Conservation (phyloP, 2,888 invertebrate species). For the Nycteola revayana region DNA sequence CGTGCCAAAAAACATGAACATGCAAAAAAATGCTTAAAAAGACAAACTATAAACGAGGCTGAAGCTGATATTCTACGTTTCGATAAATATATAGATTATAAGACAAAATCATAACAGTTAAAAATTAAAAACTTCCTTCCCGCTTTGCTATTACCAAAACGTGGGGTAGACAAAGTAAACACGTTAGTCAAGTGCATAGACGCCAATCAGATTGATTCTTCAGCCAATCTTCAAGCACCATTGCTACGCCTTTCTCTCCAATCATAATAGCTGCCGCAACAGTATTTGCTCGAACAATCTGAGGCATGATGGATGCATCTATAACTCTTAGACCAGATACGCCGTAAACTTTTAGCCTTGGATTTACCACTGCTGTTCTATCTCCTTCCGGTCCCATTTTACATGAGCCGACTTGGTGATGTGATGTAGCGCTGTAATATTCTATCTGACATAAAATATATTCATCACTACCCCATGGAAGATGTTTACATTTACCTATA, state of each 20-base stretch:
- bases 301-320: conserved; percentile 92
- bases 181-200: too few species aligned
- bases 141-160: too few species aligned
- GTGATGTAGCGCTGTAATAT: conserved; percentile 79
- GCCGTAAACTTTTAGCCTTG: conserved; percentile 85
- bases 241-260: conserved; percentile 78
- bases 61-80: too few species aligned
- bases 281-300: conserved; percentile 88
- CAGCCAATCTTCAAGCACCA: conserved; percentile 48
- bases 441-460: conserved; percentile 84
- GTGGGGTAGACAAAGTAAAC: too few species aligned
- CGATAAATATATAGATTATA: too few species aligned
- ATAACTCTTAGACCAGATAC: conserved; percentile 83
- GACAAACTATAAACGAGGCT: too few species aligned
- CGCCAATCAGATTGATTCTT: too few species aligned
- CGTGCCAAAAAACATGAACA: too few species aligned
- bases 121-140: too few species aligned
- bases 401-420: conserved; percentile 63
- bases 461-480: conserved; percentile 49
- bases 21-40: too few species aligned
- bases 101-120: too few species aligned
- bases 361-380: conserved; percentile 84
- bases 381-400: conserved; percentile 81
- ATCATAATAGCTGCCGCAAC: conserved; percentile 92
- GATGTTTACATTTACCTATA: too few species aligned